phyloP scores from a whole-genome alignment of 2,888 invertebrate genomes.

The Rhyacophila evoluta region DNA sequence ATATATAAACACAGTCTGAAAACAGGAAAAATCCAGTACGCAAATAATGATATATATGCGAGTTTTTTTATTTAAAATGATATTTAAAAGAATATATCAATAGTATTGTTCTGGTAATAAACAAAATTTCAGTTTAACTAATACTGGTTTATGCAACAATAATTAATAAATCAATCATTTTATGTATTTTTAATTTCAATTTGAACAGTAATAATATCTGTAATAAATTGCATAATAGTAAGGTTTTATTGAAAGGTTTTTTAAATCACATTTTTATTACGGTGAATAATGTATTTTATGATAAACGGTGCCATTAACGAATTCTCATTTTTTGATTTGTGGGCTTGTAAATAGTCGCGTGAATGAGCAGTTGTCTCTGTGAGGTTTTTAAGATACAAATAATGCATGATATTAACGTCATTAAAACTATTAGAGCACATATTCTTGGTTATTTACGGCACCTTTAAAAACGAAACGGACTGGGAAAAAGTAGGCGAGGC shows the following conservation, averaged over 20 bases:
- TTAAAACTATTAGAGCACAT: constrained; percentile 10
- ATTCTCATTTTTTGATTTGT: neutral
- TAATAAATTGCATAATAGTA: neutral
- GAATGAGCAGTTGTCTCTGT: neutral
- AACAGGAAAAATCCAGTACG: no score
- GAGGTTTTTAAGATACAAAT: neutral
- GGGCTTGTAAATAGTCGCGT: neutral
- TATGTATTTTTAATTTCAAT: neutral
- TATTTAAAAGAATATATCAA: no score
- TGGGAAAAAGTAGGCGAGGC: constrained; percentile 5
- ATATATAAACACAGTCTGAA: no score
- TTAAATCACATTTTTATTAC: neutral
- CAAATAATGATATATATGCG: no score
- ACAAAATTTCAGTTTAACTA: no score
- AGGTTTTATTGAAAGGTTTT: neutral
- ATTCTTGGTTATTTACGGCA: neutral
- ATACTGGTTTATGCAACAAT: no score
- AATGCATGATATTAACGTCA: constrained; percentile 17
- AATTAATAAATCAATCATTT: neutral
- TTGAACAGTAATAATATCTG: neutral
- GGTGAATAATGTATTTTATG: neutral
- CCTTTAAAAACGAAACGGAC: constrained; percentile 7
- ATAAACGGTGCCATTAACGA: constrained; percentile 10
- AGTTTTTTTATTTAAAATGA: no score
- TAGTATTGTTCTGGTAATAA: no score